Evolutionary conservation across 1,140 invertebrate species (phyloP), one percentile per base, ranked within the genome.

Genomic region (Drosophila simulans): DNA sequence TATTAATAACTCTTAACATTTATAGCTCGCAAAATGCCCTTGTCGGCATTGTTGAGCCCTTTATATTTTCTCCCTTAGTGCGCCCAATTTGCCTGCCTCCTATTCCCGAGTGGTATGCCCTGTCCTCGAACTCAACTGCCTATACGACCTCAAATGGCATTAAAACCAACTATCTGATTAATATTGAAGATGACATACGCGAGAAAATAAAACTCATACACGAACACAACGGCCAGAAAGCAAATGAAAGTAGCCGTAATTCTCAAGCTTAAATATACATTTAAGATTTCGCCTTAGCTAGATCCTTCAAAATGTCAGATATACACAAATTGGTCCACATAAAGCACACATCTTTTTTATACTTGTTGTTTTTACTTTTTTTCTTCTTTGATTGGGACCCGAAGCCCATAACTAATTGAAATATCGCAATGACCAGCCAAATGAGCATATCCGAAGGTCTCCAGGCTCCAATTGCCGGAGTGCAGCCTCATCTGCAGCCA

Each of bases 401-500:
- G 37, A 34, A 4, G 13, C 5, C 55, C 34, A 20, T 4, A 31
- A 43, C n/a, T 13, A 49, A 17, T 31, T 37, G 10, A 12, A 15
- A 40, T 13, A n/a, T 11, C 17, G 17, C 10, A n/a, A 70, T 70
- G 66, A 4, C 48, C 34, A 48, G 3, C 34, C 25, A 11, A 5
- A 8, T n/a, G 5, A 45, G 10, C 45, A 37, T 45, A 56, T 1
- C 49, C 3, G 13, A 39, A 2, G 27, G 43, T 22, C 1, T 51
- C 0, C 27, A 22, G 10, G 27, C 40, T 5, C 63, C 63, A 3
- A 2, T 10, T 10, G 34, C 37, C 11, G 52, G 37, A 2, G 45
- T 75, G n/a, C 54, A 35, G 13, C 57, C 64, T 7, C n/a, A 75
- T 0, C 31, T 77, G 34, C 10, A 48, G 37, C 73, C 89, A 22